Base-by-base conservation (phyloP, 2,113 vertebrate genomes). In the Nycticebus coucang region DNA sequence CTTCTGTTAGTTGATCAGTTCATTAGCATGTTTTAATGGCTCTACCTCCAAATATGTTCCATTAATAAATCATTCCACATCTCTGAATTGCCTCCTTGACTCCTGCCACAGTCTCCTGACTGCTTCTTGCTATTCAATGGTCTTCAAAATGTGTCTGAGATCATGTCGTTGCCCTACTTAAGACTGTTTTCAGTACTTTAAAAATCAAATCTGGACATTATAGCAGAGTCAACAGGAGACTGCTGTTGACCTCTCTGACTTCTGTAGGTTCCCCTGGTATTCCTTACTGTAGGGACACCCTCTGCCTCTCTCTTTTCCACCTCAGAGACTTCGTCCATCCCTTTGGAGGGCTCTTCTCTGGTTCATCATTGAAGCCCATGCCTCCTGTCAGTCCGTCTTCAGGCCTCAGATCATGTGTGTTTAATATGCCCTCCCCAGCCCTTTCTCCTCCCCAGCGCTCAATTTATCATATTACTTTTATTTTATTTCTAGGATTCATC, bases 361-460 rank as follows among this genome's bases (percentile, higher is more conserved):
- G 45, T 0, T 60, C 6, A 5, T 35, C 19, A 35, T 66, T 41
- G 37, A 17, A 4, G 19, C 17, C 7, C 50, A 87, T 28, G 11
- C 7, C 7, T 60, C 35, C 33, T 57, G 78, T 28, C 12, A 50
- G 13, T 59, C 68, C 72, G 45, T 64, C 41, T 92, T 77, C n/a
- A 80, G 45, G 37, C 19, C 21, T 60, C 5, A 26, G 14, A 81
- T 33, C 18, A 75, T 50, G 45, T 50, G 45, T 50, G 45, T n/a
- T 10, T 75, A 14, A 41, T 41, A 7, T 9, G 22, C 4, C 1
- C n/a, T n/a, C 18, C 55, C n/a, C 0, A 8, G 4, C 2, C 19
- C 37, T 82, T n/a, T 28, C 71, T 85, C 21, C 22, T 12, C 13
- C 21, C 30, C 66, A 68, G 6, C 19, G 14, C 7, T 59, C 37